A percentile compares a stretch with the other conserved stretches of the same genome.
Evolutionary conservation across 2,888 invertebrate species (phyloP).

Genomic region (Sinopyrophorus schimmeli): DNA sequence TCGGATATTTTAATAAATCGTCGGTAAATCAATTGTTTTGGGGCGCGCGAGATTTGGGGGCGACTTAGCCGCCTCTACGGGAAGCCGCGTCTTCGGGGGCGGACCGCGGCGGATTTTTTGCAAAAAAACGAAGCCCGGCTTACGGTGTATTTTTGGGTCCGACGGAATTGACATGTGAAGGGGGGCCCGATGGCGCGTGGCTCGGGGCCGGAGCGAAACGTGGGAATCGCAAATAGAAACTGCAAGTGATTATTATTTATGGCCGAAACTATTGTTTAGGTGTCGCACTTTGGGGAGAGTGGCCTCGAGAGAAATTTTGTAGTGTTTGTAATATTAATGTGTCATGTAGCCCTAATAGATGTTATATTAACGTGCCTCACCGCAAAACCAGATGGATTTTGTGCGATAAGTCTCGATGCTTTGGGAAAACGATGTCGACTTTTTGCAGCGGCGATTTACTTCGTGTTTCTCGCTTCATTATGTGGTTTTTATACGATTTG

Average conservation of each 20-base stretch:
- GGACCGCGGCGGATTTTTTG: background rate
- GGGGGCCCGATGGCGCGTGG: conserved; percentile 43
- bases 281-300: conserved; percentile 42
- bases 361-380: conserved; percentile 35
- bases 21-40: conserved; percentile 18
- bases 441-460: too few relatives aligned
- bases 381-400: too few relatives aligned
- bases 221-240: conserved; percentile 54
- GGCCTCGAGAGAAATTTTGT: conserved; percentile 36
- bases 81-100: too few relatives aligned
- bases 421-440: too few relatives aligned
- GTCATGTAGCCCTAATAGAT: conserved; percentile 53
- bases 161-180: conserved; percentile 55
- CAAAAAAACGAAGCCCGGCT: background rate
- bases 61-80: too few relatives aligned
- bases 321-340: conserved; percentile 44
- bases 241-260: conserved; percentile 54
- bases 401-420: too few relatives aligned
- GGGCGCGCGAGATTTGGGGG: too few relatives aligned
- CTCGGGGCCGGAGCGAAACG: conserved; percentile 47
- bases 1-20: conserved; percentile 47
- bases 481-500: too few relatives aligned
- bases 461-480: too few relatives aligned
- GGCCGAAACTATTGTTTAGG: conserved; percentile 48
- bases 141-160: background rate